Conservation (phyloP, 1,140 invertebrate species). For the Aphidius ervi region DNA sequence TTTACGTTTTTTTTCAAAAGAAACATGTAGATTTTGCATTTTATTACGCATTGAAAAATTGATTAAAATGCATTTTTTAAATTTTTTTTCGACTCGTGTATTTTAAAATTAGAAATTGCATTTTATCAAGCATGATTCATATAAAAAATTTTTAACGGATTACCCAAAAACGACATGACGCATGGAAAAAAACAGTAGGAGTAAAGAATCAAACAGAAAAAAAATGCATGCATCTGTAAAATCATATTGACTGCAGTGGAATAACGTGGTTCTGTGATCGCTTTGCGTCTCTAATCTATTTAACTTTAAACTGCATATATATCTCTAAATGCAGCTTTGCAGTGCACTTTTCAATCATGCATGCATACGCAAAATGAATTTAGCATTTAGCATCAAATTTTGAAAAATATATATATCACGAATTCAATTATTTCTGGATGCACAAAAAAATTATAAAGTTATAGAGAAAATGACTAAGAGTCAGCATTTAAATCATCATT, state of each 20-base stretch:
- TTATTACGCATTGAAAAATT: no score
- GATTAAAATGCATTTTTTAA: no score
- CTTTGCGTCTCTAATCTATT: conserved; percentile 44
- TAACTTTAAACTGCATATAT: conserved; percentile 37
- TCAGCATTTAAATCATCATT: no score
- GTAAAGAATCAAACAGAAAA: conserved; percentile 20
- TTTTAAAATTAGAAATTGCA: conserved; percentile 8
- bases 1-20: neutral
- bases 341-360: no score
- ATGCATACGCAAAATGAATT: no score
- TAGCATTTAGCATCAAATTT: no score
- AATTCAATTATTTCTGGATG: no score
- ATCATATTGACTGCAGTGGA: conserved; percentile 47
- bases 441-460: no score
- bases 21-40: neutral
- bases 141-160: neutral
- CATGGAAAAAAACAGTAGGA: conserved; percentile 16
- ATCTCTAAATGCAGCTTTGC: no score
- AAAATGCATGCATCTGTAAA: conserved; percentile 38
- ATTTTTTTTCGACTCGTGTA: no score
- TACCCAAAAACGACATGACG: conserved; percentile 3
- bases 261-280: conserved; percentile 43
- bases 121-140: conserved; percentile 12
- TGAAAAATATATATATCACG: no score
- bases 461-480: no score